Conservation (phyloP, 2,113 vertebrate species). For the Theristicus caerulescens region DNA sequence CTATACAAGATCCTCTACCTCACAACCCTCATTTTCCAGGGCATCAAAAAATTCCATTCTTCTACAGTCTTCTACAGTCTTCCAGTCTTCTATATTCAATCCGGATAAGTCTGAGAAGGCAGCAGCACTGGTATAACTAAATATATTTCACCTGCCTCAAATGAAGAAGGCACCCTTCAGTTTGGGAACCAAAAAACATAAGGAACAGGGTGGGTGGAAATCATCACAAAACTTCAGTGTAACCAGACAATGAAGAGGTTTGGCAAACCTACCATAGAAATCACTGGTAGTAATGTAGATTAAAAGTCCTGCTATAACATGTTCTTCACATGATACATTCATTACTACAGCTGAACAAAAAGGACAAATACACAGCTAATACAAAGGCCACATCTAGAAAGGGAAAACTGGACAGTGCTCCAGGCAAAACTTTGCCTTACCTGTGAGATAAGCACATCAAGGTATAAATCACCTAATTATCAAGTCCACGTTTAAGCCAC, state of each 20-base stretch:
- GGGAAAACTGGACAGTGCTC: not conserved
- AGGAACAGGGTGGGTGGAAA: not conserved
- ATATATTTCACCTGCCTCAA: not conserved
- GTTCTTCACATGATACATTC: not conserved
- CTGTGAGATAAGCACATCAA: not conserved
- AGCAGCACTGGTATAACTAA: not conserved
- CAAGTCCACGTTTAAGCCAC: not conserved
- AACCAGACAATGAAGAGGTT: not conserved
- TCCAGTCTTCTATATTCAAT: not conserved
- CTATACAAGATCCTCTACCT: not conserved
- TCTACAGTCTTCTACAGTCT: not conserved
- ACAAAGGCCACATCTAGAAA: not conserved
- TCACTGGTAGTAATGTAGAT: not conserved
- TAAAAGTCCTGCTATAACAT: not conserved
- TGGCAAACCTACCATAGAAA: not conserved
- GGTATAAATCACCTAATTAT: not conserved
- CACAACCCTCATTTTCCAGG: not conserved
- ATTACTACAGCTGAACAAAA: not conserved
- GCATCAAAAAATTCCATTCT: not conserved
- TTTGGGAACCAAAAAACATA: not conserved
- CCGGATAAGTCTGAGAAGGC: not conserved
- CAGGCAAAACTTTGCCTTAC: not conserved
- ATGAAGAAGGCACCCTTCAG: not conserved
- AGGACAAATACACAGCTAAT: not conserved
- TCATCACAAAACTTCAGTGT: not conserved